Evolutionary conservation across 2,888 invertebrate genomes (phyloP).

Genomic region (Yponomeuta plumbellus): DNA sequence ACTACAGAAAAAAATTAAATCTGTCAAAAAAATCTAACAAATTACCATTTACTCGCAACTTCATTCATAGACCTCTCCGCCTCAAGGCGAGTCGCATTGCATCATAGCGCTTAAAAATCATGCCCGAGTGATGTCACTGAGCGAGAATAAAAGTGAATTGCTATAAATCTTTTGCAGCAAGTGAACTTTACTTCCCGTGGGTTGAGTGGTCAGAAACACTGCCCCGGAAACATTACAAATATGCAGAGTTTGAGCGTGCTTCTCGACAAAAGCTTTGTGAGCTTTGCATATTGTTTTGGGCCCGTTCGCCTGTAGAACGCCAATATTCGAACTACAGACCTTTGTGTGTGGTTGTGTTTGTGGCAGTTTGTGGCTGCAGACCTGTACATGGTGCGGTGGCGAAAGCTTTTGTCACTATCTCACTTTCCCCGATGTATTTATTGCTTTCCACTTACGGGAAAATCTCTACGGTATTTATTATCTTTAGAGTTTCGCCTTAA

Average conservation of each 20-base stretch:
- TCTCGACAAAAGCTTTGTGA: not conserved
- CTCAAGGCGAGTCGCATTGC: slow-evolving; percentile 16
- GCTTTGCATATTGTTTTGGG: not conserved
- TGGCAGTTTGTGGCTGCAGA: not conserved
- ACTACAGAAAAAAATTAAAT: not conserved
- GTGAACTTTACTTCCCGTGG: not conserved
- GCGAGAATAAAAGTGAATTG: slow-evolving; percentile 17
- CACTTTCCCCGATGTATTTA: not conserved
- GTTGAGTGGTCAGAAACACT: too few relatives aligned
- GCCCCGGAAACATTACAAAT: not conserved
- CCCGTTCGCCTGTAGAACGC: not conserved
- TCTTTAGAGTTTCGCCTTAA: not conserved
- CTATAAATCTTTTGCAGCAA: not conserved
- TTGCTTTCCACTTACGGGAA: not conserved
- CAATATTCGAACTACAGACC: not conserved
- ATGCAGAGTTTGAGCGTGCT: not conserved
- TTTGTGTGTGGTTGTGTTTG: not conserved
- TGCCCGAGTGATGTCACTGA: slow-evolving; percentile 13
- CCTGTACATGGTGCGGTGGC: not conserved
- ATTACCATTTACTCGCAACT: not conserved
- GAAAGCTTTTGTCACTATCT: not conserved
- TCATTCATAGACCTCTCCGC: not conserved
- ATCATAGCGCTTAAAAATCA: slow-evolving; percentile 12
- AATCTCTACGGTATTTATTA: not conserved
- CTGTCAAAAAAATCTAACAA: not conserved